Percentiles rank a stretch among this genome's conserved stretches.
These are phyloP conservation scores for Eupithecia vulgata DNA, from an alignment of 2,888 invertebrate species.

Conservation along the genomic window DNA sequence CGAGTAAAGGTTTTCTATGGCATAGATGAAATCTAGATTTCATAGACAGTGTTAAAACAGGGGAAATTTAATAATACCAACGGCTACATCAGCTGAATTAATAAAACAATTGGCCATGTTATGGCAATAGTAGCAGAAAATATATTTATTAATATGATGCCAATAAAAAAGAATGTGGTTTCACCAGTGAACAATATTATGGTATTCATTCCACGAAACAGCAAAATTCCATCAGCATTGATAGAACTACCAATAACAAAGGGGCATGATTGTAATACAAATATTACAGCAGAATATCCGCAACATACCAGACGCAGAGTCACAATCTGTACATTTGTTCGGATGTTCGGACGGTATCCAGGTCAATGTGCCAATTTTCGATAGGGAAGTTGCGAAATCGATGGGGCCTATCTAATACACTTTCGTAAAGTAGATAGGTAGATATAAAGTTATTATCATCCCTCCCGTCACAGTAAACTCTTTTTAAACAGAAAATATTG, in stretches of 20 bases:
- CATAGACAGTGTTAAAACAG: not conserved
- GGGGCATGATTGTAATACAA: slow-evolving; percentile 46
- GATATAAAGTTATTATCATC: slow-evolving; percentile 25
- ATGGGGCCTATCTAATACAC: slow-evolving; percentile 60
- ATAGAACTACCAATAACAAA: slow-evolving; percentile 8
- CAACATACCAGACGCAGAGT: slow-evolving; percentile 40
- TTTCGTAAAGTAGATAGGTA: slow-evolving; percentile 44
- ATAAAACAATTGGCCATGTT: not conserved
- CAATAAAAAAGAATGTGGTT: not conserved
- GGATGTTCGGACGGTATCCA: slow-evolving; percentile 52
- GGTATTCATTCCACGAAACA: slow-evolving; percentile 18
- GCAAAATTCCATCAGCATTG: slow-evolving; percentile 18
- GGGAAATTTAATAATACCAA: not conserved
- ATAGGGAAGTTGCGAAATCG: slow-evolving; percentile 61
- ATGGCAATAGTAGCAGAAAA: not conserved
- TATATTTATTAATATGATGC: not conserved
- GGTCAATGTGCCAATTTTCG: slow-evolving; percentile 60
- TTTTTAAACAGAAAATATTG: slow-evolving; percentile 11
- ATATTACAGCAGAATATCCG: slow-evolving; percentile 47
- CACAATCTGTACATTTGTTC: slow-evolving; percentile 40
- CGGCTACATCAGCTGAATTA: not conserved
- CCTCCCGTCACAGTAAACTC: slow-evolving; percentile 25
- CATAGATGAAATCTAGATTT: not conserved
- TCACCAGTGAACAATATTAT: slow-evolving; percentile 17
- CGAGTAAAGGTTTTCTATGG: not conserved